phyloP scores from a whole-genome alignment of 2,888 invertebrate species.

The Dicyrtoma fusca region DNA sequence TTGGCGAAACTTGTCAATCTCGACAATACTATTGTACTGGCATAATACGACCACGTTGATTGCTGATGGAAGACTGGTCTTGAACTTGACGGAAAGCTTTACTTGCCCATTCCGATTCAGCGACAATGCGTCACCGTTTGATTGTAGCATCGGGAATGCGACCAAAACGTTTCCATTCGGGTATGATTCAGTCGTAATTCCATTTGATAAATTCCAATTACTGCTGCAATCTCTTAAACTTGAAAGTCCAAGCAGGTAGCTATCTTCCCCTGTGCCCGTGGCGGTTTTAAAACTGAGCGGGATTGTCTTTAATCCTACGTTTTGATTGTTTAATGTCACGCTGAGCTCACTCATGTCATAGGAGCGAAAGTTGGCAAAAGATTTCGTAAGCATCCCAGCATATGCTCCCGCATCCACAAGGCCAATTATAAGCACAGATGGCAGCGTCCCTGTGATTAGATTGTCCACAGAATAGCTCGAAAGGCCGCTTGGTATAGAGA shows the following conservation, averaged over 20 bases:
- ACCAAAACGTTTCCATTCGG: not conserved
- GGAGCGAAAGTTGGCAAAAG: not conserved
- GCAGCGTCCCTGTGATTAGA: too few relatives aligned
- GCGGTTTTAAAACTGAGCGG: conserved; percentile 8
- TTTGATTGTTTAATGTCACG: not conserved
- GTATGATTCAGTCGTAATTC: not conserved
- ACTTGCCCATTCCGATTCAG: conserved; percentile 1
- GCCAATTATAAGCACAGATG: too few relatives aligned
- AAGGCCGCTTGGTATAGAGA: too few relatives aligned
- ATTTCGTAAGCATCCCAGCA: not conserved
- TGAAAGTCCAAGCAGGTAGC: not conserved
- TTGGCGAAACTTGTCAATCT: not conserved
- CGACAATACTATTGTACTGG: not conserved
- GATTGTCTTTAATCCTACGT: not conserved
- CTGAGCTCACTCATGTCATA: not conserved
- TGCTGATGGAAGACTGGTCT: not conserved
- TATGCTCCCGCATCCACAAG: too few relatives aligned
- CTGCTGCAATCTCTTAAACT: not conserved
- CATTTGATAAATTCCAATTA: not conserved
- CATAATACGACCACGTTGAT: not conserved
- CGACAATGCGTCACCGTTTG: not conserved
- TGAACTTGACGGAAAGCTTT: not conserved
- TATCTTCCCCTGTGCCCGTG: not conserved
- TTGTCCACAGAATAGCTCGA: too few relatives aligned
- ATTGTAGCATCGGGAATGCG: not conserved